Conservation (phyloP, 1,140 invertebrate genomes). For the Ditylenchus dipsaci region DNA sequence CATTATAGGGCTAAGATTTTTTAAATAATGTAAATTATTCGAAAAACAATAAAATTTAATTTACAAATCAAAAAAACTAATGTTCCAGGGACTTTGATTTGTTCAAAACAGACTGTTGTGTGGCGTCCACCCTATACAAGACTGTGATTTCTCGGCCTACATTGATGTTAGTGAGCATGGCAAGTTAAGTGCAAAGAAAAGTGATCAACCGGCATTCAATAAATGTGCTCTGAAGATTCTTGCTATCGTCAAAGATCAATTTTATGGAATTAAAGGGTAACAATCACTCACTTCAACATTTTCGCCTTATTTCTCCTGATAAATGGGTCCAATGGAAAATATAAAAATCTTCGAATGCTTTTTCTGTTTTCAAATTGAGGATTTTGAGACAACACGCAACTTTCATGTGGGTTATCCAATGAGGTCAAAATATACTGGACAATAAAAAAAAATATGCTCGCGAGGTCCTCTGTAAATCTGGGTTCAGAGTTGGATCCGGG, state of each 20-base stretch:
- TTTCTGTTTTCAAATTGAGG: background rate
- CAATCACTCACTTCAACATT: background rate
- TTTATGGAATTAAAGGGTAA: background rate
- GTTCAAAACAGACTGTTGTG: slow-evolving; percentile 12
- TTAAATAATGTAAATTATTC: too few species aligned
- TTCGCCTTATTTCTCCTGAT: too few species aligned
- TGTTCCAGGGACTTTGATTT: slow-evolving; percentile 5
- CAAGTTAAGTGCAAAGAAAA: background rate
- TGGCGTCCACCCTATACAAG: slow-evolving; percentile 15
- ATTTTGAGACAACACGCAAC: background rate
- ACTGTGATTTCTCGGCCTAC: slow-evolving; percentile 46
- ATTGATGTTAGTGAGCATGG: slow-evolving; percentile 27
- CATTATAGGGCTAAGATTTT: too few species aligned
- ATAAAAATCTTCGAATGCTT: too few species aligned
- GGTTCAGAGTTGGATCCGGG: too few species aligned
- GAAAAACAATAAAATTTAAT: too few species aligned
- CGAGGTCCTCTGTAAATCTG: too few species aligned
- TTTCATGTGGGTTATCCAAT: background rate
- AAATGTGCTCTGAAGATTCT: background rate
- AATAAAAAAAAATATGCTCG: background rate
- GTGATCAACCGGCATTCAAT: background rate
- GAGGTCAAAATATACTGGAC: background rate
- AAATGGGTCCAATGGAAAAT: too few species aligned
- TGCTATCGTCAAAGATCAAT: background rate
- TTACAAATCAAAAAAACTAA: background rate